Evolutionary conservation across 2,113 vertebrate species (phyloP), one percentile per base, ranked within the genome.

Genomic region (Opisthocomus hoazin): DNA sequence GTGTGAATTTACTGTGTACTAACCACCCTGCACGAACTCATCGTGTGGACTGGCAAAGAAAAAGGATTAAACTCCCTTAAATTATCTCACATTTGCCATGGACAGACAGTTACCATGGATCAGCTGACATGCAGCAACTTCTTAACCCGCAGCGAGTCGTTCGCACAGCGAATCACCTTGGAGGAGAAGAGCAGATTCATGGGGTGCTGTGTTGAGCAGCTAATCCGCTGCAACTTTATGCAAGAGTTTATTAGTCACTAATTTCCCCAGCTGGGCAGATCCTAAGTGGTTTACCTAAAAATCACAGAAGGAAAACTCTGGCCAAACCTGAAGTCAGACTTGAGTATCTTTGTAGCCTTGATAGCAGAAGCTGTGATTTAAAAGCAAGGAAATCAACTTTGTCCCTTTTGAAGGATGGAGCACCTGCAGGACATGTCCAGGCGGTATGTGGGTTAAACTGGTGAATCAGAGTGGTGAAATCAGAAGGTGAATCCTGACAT

Each of bases 11-110:
- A 96, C 91, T 82, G 78, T 90, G 81, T 85, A 43, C 87, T 77
- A 94, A 89, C 90, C 71, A 65, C 84, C 87, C 91, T 11, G 78
- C 87, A 85, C 9, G 20, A 94, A 94, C 87, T 93, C 91, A 68
- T 94, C 75, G 30, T 91, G 94, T 76, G 82, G 95, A 91, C 93
- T 84, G 61, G 91, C 78, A 94, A 96, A 95, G 84, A 82, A 76
- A 96, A 97, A 87, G 87, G 93, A 95, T 97, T 94, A 96, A 97
- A 95, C 61, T 95, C 51, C 77, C 61, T 79, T 89, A 91, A 96
- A 96, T 96, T 96, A 95, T 94, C 95, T 94, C 84, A 57, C 84
- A 82, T 93, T 96, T 95, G 53, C 96, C 91, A 76, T 89, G 94
- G 95, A 93, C 84, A 84, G 84, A 82, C 81, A 96, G 96, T 84